Evolutionary conservation across 2,113 vertebrate species (phyloP).

Genomic region (Hippocampus mohnikei): DNA sequence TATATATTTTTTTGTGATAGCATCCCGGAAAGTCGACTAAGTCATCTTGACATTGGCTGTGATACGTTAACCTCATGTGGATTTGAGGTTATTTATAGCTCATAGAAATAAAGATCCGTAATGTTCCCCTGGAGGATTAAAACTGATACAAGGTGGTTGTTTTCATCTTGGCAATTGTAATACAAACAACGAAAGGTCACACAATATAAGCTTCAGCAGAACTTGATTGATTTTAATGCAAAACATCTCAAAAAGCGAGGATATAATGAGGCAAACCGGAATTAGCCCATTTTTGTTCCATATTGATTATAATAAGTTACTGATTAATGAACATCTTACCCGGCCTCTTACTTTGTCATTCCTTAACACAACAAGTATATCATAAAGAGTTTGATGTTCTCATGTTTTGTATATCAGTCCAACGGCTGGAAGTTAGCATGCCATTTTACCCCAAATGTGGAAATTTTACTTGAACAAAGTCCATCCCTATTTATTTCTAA

Average conservation of each 20-base stretch:
- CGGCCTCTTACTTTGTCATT: too few relatives aligned
- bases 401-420: too few relatives aligned
- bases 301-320: neutral
- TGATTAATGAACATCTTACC: neutral
- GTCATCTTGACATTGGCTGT: constrained; percentile 1
- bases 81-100: constrained; percentile 19
- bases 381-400: too few relatives aligned
- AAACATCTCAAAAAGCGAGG: neutral
- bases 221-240: neutral
- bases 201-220: neutral
- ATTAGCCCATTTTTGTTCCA: neutral
- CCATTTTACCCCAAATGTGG: too few relatives aligned
- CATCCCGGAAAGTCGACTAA: constrained; percentile 8
- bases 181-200: constrained; percentile 2
- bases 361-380: too few relatives aligned
- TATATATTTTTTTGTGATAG: constrained; percentile 7
- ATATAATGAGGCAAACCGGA: neutral
- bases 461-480: too few relatives aligned
- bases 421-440: too few relatives aligned
- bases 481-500: too few relatives aligned
- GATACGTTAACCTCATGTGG: constrained; percentile 2
- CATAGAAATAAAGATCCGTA: neutral
- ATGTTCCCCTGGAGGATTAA: neutral
- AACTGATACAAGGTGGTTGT: neutral
- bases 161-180: constrained; percentile 11